These are phyloP conservation scores for Leptodactylus fuscus DNA, from an alignment of 2,113 vertebrate species.

Conservation along the genomic window DNA sequence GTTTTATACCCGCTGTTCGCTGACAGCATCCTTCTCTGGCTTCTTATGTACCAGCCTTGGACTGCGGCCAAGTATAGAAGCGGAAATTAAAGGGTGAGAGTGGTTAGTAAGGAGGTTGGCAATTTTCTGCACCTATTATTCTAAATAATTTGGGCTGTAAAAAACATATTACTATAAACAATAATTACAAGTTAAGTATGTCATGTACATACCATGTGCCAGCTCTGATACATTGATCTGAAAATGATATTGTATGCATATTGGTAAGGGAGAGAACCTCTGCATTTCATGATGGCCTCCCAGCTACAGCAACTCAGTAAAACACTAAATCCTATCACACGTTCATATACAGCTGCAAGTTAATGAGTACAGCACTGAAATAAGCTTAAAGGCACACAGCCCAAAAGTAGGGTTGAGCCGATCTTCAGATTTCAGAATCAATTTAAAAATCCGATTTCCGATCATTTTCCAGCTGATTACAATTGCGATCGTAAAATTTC, in stretches of 20 bases:
- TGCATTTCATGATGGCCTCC: neutral
- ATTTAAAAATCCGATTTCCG: too few relatives aligned
- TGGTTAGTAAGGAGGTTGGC: slow-evolving; percentile 17
- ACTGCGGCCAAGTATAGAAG: slow-evolving; percentile 33
- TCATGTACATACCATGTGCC: neutral
- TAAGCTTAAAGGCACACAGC: too few relatives aligned
- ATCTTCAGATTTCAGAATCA: too few relatives aligned
- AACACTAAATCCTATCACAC: too few relatives aligned
- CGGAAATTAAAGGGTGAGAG: slow-evolving; percentile 39
- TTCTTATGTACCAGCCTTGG: slow-evolving; percentile 29
- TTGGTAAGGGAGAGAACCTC: too few relatives aligned
- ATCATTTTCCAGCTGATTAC: too few relatives aligned
- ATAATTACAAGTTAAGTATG: slow-evolving; percentile 42
- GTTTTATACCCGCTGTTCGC: slow-evolving; percentile 28
- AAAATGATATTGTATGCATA: neutral
- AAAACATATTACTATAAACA: slow-evolving; percentile 48
- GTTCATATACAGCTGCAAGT: too few relatives aligned
- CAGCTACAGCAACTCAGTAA: neutral
- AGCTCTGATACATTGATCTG: neutral
- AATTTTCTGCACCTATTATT: slow-evolving; percentile 41
- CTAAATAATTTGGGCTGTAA: slow-evolving; percentile 29
- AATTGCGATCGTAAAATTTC: too few relatives aligned
- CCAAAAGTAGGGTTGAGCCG: too few relatives aligned
- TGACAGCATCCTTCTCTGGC: slow-evolving; percentile 23
- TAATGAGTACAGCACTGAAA: too few relatives aligned